phyloP scores from a whole-genome alignment of 1,140 invertebrate genomes.

The Laodelphax striatellus region DNA sequence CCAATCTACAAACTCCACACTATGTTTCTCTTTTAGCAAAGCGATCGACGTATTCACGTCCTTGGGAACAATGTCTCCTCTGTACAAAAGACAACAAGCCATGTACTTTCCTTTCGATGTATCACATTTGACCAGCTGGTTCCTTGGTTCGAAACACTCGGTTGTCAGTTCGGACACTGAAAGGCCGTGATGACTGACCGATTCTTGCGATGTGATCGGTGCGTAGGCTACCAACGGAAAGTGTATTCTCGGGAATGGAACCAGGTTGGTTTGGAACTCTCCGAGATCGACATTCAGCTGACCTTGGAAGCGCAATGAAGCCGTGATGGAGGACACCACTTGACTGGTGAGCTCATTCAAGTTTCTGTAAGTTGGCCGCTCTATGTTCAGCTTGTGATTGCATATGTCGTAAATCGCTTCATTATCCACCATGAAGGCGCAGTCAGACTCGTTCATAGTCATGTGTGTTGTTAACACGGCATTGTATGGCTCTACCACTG shows the following conservation, averaged over 20 bases:
- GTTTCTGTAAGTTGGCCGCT: conserved; percentile 44
- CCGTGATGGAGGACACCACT: conserved; percentile 52
- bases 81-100: conserved; percentile 45
- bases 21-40: conserved; percentile 25
- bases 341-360: conserved; percentile 44
- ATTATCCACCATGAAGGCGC: conserved; percentile 50
- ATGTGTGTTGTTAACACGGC: conserved; percentile 50
- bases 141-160: conserved; percentile 64
- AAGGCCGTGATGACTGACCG: conserved; percentile 34
- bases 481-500: conserved; percentile 55
- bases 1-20: conserved; percentile 45
- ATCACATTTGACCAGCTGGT: conserved; percentile 43
- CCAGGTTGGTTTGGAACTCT: conserved; percentile 50
- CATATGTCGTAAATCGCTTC: conserved; percentile 57
- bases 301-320: conserved; percentile 54
- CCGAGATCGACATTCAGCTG: conserved; percentile 55
- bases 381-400: conserved; percentile 34
- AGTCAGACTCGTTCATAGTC: conserved; percentile 49
- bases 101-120: conserved; percentile 36
- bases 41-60: conserved; percentile 45
- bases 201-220: conserved; percentile 36
- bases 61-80: conserved; percentile 44
- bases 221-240: conserved; percentile 43
- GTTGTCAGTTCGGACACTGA: conserved; percentile 56
- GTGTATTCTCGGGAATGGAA: conserved; percentile 39